Evolutionary conservation across 2,888 invertebrate genomes (phyloP).

Genomic region (Blera fallax): DNA sequence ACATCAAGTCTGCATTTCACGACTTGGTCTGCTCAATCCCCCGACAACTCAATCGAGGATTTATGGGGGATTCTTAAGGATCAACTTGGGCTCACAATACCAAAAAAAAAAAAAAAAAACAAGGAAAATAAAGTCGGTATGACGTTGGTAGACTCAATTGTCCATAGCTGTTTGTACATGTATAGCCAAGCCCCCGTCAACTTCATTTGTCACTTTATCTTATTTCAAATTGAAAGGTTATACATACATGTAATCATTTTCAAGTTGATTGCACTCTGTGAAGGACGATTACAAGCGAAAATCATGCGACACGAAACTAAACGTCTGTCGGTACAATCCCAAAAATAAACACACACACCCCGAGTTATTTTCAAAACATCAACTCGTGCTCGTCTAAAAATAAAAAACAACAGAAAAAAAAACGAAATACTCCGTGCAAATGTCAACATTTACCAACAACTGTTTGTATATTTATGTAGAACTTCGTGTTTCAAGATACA

Average conservation of each 20-base stretch:
- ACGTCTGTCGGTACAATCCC: conserved; percentile 11
- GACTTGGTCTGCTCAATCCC: no score
- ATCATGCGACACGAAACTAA: neutral
- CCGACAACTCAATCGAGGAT: no score
- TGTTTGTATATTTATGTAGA: conserved; percentile 26
- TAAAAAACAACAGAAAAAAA: conserved; percentile 2
- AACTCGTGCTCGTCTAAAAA: neutral
- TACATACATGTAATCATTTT: neutral
- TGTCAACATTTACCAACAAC: conserved; percentile 19
- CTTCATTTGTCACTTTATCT: neutral
- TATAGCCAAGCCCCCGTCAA: neutral
- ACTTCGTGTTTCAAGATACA: no score
- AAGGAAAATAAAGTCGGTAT: no score
- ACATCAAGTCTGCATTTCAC: no score
- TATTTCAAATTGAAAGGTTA: neutral
- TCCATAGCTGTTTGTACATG: neutral
- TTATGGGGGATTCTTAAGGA: no score
- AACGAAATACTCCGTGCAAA: conserved; percentile 6
- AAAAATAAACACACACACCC: conserved; percentile 25
- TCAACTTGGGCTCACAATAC: no score
- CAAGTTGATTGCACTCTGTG: conserved; percentile 41
- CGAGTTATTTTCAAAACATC: conserved; percentile 28
- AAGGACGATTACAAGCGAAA: conserved; percentile 22
- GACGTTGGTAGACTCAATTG: no score
- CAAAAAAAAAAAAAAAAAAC: no score